phyloP scores from a whole-genome alignment of 2,888 invertebrate genomes.

The Meiosimyza decipiens region DNA sequence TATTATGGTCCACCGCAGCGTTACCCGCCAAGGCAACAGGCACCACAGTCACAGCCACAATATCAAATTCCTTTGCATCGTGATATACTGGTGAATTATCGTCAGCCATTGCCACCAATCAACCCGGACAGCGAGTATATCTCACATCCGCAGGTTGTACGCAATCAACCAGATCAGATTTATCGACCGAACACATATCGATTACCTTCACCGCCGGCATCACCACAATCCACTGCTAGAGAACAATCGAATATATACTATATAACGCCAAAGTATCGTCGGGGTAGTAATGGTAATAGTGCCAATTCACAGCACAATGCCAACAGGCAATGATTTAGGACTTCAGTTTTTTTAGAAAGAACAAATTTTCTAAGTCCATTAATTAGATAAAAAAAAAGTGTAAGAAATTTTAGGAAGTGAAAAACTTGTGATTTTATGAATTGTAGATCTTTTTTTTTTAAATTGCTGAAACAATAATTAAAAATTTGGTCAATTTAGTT shows the following conservation, averaged over 20 bases:
- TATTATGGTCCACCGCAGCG: conserved; percentile 57
- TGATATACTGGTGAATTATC: conserved; percentile 71
- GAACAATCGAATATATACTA: conserved; percentile 49
- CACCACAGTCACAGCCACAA: conserved; percentile 68
- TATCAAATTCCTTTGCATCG: conserved; percentile 69
- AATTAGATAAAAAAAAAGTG: not conserved
- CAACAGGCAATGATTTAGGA: conserved; percentile 31
- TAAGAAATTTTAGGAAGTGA: too few relatives aligned
- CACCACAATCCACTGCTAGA: conserved; percentile 29
- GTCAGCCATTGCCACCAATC: conserved; percentile 73
- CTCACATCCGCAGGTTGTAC: conserved; percentile 58
- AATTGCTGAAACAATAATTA: too few relatives aligned
- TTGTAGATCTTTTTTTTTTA: too few relatives aligned
- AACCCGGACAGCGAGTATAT: conserved; percentile 76
- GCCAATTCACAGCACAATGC: conserved; percentile 24
- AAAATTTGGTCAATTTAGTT: too few relatives aligned
- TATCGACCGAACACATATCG: conserved; percentile 46
- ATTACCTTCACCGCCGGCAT: conserved; percentile 34
- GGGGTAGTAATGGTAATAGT: conserved; percentile 45
- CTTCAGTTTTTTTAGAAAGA: not conserved
- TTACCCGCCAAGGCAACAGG: conserved; percentile 53
- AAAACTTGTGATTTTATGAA: too few relatives aligned
- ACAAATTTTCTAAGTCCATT: not conserved
- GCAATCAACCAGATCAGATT: conserved; percentile 58
- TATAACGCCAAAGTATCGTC: conserved; percentile 52